These are phyloP conservation scores for Cyaniris semiargus DNA, from an alignment of 2,888 invertebrate genomes.

Conservation along the genomic window DNA sequence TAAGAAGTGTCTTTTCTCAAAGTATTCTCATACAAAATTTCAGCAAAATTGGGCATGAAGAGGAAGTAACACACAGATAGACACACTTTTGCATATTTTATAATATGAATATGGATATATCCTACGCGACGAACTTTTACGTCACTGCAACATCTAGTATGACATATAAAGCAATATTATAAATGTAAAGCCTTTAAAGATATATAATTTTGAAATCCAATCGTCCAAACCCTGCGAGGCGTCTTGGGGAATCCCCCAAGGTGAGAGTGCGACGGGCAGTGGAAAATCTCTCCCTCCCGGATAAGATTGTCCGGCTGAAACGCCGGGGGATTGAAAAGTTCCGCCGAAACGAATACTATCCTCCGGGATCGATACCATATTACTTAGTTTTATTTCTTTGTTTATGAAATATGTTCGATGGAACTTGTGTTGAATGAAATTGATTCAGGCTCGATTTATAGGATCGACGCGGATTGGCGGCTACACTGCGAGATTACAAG, in stretches of 20 bases:
- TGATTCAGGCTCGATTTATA: too few relatives aligned
- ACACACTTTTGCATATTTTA: too few relatives aligned
- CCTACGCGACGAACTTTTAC: too few relatives aligned
- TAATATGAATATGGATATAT: too few relatives aligned
- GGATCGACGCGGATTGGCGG: too few relatives aligned
- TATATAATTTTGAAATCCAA: conserved; percentile 74
- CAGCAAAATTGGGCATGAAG: too few relatives aligned
- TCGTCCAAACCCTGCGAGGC: conserved; percentile 57
- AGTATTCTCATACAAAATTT: too few relatives aligned
- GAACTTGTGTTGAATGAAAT: conserved; percentile 13
- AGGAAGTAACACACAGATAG: too few relatives aligned
- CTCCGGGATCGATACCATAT: conserved; percentile 78
- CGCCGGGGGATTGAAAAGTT: conserved; percentile 79
- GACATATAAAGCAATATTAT: conserved; percentile 9
- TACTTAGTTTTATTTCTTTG: conserved; percentile 65
- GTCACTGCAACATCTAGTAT: too few relatives aligned
- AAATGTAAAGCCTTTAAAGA: conserved; percentile 57
- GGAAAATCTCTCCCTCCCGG: conserved; percentile 74
- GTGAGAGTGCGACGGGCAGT: conserved; percentile 74
- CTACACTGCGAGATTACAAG: too few relatives aligned
- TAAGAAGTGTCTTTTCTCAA: too few relatives aligned
- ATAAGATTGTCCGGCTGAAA: conserved; percentile 80
- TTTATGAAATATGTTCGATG: conserved; percentile 52
- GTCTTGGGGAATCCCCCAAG: conserved; percentile 72
- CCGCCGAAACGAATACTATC: conserved; percentile 72